A percentile compares a stretch with the other conserved stretches of the same genome.
Conservation (phyloP, 2,797 vertebrate species). For the Rhinella marina region DNA sequence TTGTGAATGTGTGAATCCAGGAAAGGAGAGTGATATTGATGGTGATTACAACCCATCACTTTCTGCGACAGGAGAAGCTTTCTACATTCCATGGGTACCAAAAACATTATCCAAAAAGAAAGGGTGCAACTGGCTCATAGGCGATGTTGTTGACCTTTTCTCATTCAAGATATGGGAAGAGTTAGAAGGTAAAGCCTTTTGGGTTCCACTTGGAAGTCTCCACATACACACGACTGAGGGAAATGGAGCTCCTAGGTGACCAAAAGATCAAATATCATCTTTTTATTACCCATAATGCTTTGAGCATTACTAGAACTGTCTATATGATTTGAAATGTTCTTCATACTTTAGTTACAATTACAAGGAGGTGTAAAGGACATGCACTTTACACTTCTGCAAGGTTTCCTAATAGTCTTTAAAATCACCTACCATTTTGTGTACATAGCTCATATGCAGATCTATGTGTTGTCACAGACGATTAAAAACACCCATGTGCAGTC, state of each 20-base stretch:
- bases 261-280: background rate
- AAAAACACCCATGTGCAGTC: background rate
- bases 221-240: background rate
- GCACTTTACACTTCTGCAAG: background rate
- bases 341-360: background rate
- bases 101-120: background rate
- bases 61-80: background rate
- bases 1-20: background rate
- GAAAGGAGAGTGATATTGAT: background rate
- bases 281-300: background rate
- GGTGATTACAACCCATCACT: background rate
- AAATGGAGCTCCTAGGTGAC: background rate
- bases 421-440: background rate
- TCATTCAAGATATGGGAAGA: background rate
- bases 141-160: background rate
- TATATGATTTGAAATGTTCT: background rate
- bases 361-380: background rate
- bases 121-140: background rate
- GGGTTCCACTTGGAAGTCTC: background rate
- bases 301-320: background rate
- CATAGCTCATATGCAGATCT: background rate
- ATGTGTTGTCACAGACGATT: background rate
- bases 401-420: background rate
- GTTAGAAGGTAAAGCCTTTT: background rate
- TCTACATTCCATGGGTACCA: background rate